A percentile compares a stretch with the other conserved stretches of the same genome.
These are phyloP conservation scores for Pangasius macronema DNA, from an alignment of 2,797 vertebrate species.

Conservation along the genomic window DNA sequence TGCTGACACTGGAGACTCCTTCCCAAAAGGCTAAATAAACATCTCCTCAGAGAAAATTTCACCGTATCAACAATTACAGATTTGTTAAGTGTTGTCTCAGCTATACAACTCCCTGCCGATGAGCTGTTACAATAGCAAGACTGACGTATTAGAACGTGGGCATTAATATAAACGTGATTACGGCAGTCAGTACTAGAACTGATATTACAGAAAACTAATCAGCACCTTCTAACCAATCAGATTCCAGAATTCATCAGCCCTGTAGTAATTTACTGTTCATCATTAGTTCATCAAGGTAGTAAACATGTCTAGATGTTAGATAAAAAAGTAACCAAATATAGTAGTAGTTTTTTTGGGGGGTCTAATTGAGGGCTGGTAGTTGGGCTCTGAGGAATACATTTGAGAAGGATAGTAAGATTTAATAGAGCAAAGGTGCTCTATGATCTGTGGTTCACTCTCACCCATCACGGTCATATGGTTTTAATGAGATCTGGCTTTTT, in stretches of 20 bases:
- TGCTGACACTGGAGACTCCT: neutral
- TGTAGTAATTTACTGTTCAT: too few relatives aligned
- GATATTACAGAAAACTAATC: neutral
- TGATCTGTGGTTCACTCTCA: slow-evolving; percentile 46
- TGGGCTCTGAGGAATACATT: slow-evolving; percentile 38
- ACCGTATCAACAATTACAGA: neutral
- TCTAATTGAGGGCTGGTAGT: slow-evolving; percentile 33
- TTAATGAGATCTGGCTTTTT: slow-evolving; percentile 67
- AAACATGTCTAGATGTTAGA: too few relatives aligned
- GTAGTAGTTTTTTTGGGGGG: neutral
- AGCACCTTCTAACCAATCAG: neutral
- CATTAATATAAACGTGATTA: neutral
- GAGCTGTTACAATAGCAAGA: neutral
- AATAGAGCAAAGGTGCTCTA: slow-evolving; percentile 46
- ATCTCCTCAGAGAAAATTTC: neutral
- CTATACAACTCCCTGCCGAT: neutral
- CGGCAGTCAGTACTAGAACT: neutral
- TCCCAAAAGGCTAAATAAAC: neutral
- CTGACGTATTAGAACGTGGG: neutral
- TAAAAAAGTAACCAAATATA: too few relatives aligned
- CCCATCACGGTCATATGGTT: slow-evolving; percentile 53
- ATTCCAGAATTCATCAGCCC: neutral
- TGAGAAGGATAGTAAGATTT: slow-evolving; percentile 39
- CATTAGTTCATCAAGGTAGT: too few relatives aligned
- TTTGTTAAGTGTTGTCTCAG: neutral